Evolutionary conservation across 1,140 invertebrate species (phyloP), one percentile per base, ranked within the genome.

Genomic region (Antheraea mylitta): DNA sequence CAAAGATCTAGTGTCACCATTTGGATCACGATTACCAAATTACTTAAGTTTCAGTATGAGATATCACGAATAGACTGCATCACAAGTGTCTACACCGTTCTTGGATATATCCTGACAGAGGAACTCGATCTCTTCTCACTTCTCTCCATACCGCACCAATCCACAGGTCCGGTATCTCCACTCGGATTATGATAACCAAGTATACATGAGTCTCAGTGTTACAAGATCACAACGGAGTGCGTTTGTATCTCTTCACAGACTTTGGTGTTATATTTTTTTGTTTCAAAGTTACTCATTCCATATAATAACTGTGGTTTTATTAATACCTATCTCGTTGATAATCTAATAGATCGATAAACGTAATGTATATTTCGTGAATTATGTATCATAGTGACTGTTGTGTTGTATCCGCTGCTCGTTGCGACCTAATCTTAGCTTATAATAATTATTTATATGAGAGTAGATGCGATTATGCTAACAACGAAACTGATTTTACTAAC

Each of bases 271-370:
- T 22, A 9, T 61, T 61, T 61, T n/a, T 61, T 0, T 8, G 60
- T 61, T 61, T 36, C 19, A 13, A 60, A 61, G 58, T 67, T 67
- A 68, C 66, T 72, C 66, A 68, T 72, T 72, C 66, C 66, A 72
- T 64, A 62, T 72, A 45, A 45, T 30, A 61, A 64, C 62, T 72
- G 61, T 64, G 58, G 48, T 65, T 38, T 38, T 68, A 64, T 67
- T 71, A n/a, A 30, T 30, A 30, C 18, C 22, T 60, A 22, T 60
- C n/a, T 19, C 18, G 18, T 19, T 60, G 18, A 18, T 19, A 60
- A 60, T 19, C 22, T 60, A 60, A 19, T 22, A 30, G 60, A 19
- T 61, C 60, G 22, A 61, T 61, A 61, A 13, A 61, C 18, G 45
- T 53, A 42, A 13, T 53, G 38, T 42, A 42, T 42, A 53, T 53